Evolutionary conservation across 2,113 vertebrate genomes (phyloP).

Genomic region (Myotis lucifugus): DNA sequence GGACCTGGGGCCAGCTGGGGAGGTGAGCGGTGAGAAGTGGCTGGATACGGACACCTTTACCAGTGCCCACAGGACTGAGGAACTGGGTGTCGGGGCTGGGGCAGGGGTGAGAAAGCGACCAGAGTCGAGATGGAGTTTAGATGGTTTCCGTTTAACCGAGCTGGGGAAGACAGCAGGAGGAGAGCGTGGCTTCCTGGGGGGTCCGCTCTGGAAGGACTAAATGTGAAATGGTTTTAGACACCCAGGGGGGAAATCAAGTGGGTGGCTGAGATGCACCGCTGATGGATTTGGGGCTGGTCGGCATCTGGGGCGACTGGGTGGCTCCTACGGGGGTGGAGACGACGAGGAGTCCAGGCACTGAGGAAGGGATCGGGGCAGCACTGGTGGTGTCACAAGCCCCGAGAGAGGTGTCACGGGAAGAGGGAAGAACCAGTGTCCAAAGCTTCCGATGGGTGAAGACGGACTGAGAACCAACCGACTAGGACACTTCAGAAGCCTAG

Average conservation of each 20-base stretch:
- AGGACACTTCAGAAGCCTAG: rapidly evolving
- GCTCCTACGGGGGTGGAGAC: rapidly evolving
- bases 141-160: too few relatives aligned
- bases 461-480: too few relatives aligned
- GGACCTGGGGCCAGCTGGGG: not conserved
- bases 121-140: not conserved
- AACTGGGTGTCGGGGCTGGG: not conserved
- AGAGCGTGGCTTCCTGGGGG: not conserved
- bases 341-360: too few relatives aligned
- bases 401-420: not conserved
- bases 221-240: not conserved
- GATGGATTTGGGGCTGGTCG: not conserved
- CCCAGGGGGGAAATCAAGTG: not conserved
- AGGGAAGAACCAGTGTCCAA: not conserved
- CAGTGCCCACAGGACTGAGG: not conserved
- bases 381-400: rapidly evolving
- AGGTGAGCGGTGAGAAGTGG: rapidly evolving
- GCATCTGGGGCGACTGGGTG: not conserved
- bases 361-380: not conserved
- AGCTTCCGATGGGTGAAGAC: rapidly evolving
- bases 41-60: not conserved
- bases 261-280: not conserved
- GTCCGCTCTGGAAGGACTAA: not conserved
- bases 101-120: not conserved
- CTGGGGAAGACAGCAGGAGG: rapidly evolving